Evolutionary conservation across 2,888 invertebrate genomes (phyloP).

Genomic region (Drosophila crucigera): DNA sequence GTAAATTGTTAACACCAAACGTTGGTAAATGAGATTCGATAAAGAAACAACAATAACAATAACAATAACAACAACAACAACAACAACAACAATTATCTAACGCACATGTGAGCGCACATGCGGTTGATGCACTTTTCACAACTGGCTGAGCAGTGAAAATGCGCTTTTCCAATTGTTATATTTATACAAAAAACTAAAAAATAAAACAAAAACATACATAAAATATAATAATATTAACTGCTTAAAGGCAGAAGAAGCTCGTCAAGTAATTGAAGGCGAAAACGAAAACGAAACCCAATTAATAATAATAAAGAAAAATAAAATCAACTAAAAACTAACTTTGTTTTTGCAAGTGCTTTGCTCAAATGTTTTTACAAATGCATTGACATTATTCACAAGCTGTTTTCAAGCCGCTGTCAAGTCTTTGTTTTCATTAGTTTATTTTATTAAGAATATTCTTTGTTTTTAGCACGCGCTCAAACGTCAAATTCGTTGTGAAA

Average conservation of each 20-base stretch:
- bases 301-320: slow-evolving; percentile 16
- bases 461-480: slow-evolving; percentile 26
- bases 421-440: slow-evolving; percentile 9
- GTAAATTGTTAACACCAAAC: slow-evolving; percentile 21
- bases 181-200: slow-evolving; percentile 16
- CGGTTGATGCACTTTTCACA: slow-evolving; percentile 84
- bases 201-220: slow-evolving; percentile 2
- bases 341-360: slow-evolving; percentile 61
- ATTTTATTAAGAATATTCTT: slow-evolving; percentile 2
- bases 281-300: slow-evolving; percentile 52
- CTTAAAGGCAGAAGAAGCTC: slow-evolving; percentile 32
- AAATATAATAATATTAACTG: slow-evolving; percentile 18
- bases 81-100: slow-evolving; percentile 68
- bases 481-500: slow-evolving; percentile 59
- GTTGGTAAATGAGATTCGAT: slow-evolving; percentile 12
- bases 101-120: slow-evolving; percentile 70
- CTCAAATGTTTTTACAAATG: slow-evolving; percentile 52
- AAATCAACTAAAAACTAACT: slow-evolving; percentile 18
- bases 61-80: slow-evolving; percentile 21
- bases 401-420: slow-evolving; percentile 14
- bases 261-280: slow-evolving; percentile 50
- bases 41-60: slow-evolving; percentile 40
- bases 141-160: slow-evolving; percentile 82
- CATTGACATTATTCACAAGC: slow-evolving; percentile 25
- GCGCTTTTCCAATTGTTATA: slow-evolving; percentile 48